Evolutionary conservation across 2,113 vertebrate species (phyloP).

Genomic region (Serranochromis macrocephalus): DNA sequence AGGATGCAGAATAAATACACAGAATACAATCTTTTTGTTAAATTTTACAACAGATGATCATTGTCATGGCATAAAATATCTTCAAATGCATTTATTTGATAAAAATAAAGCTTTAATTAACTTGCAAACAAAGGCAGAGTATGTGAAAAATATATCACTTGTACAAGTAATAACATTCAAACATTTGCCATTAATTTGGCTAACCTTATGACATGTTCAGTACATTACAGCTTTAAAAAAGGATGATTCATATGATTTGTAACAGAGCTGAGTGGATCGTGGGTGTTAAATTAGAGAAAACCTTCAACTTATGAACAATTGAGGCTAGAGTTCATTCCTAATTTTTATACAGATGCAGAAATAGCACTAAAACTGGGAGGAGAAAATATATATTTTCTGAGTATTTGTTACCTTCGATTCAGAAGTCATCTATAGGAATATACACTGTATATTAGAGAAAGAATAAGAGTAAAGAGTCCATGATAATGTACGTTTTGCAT

Average conservation of each 20-base stretch:
- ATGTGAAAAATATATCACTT: background rate
- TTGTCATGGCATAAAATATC: background rate
- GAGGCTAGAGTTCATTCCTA: background rate
- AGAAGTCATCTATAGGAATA: background rate
- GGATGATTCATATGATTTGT: background rate
- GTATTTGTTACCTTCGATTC: background rate
- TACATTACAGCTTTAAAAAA: background rate
- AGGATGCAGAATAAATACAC: background rate
- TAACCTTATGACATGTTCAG: slow-evolving; percentile 1
- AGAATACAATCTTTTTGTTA: background rate
- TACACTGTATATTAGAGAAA: background rate
- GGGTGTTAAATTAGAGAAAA: background rate
- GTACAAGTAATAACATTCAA: background rate
- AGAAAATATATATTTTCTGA: background rate
- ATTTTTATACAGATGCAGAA: background rate
- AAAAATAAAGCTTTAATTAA: background rate
- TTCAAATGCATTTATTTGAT: background rate
- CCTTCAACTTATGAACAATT: background rate
- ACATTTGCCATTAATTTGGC: background rate
- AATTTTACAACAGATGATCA: background rate
- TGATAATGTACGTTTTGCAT: background rate
- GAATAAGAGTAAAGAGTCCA: background rate
- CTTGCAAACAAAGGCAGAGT: background rate
- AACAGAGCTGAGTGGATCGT: background rate
- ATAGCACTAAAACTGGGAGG: background rate